Evolutionary conservation across 2,888 invertebrate genomes (phyloP).

Genomic region (Helleia helle): DNA sequence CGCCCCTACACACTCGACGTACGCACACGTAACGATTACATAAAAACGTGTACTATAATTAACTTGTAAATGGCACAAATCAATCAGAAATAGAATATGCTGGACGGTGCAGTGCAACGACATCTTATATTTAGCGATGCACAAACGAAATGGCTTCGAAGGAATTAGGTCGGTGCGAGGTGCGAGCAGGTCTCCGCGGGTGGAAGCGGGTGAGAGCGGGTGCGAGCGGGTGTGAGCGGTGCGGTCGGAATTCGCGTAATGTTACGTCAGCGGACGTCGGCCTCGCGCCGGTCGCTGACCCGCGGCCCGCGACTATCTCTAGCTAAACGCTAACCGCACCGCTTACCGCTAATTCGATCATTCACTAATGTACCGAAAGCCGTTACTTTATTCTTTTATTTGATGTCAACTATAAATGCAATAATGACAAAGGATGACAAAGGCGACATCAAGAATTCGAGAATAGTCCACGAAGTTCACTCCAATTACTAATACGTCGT

Average conservation of each 20-base stretch:
- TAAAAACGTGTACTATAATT: slow-evolving; percentile 16
- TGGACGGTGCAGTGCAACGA: slow-evolving; percentile 50
- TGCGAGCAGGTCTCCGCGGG: slow-evolving; percentile 31
- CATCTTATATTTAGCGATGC: slow-evolving; percentile 67
- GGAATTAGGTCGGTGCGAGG: slow-evolving; percentile 64
- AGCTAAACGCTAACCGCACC: slow-evolving; percentile 17
- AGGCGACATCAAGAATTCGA: neutral
- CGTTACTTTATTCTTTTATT: slow-evolving; percentile 5
- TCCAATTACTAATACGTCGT: too few species aligned
- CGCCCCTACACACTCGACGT: too few species aligned
- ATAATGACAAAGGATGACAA: neutral
- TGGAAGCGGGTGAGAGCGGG: slow-evolving; percentile 32
- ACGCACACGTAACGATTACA: too few species aligned
- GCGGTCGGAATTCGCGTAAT: slow-evolving; percentile 64
- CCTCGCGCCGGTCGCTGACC: slow-evolving; percentile 68
- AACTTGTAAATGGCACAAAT: slow-evolving; percentile 36
- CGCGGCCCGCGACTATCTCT: slow-evolving; percentile 52
- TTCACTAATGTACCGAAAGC: neutral
- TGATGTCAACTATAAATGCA: neutral
- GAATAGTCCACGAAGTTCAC: too few species aligned
- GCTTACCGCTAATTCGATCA: slow-evolving; percentile 3
- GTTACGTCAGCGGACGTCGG: slow-evolving; percentile 72
- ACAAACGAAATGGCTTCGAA: slow-evolving; percentile 65
- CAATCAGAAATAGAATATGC: slow-evolving; percentile 56
- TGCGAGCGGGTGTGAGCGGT: slow-evolving; percentile 30